Base-by-base conservation (phyloP, 2,797 vertebrate species). In the Pangasius macronema region DNA sequence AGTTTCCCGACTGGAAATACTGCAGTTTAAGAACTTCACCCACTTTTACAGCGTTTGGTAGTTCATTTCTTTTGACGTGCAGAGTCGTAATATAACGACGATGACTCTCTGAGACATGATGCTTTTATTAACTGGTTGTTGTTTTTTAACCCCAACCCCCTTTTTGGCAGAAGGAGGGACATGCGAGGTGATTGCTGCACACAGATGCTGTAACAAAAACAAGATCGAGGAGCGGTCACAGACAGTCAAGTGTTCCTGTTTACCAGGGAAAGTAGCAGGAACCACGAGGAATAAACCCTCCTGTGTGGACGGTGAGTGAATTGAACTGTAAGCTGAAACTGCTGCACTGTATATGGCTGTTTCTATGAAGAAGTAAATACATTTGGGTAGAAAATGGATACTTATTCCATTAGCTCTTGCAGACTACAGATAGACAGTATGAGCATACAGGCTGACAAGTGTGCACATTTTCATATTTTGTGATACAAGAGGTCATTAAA, bases 191-290 rank as follows among this genome's bases (percentile, higher is more conserved):
- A 98, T 99, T 88, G 98, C 98, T n/a, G 98, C 98, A 63, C 98
- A 99, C 96, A 96, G 98, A 95, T 99, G 98, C 94, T 99, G 98
- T 94, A 99, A 99, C 95, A 99, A 99, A 96, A 99, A 99, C 93
- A 97, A 98, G 87, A 99, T 99, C 86, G 98, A 99, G 93, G 98
- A 99, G 94, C 95, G 98, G 91, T 99, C 98, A 24, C 98, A 99
- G 94, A 99, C 98, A 67, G 98, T 99, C 91, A 99, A 99, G 95
- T 99, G 98, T 91, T 99, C 98, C 92, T 99, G 98, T 96, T 96
- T 99, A 92, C 98, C 98, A 0, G 98, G 98, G 86, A 99, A 99
- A 95, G 98, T 99, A 92, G 98, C 98, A 63, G 98, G 98, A 89
- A 99, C 98, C 83, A 99, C 98, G 85, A 95, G 98, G 93, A 99